These are phyloP conservation scores for Petaurus breviceps DNA, from an alignment of 2,113 vertebrate genomes.

Conservation along the genomic window DNA sequence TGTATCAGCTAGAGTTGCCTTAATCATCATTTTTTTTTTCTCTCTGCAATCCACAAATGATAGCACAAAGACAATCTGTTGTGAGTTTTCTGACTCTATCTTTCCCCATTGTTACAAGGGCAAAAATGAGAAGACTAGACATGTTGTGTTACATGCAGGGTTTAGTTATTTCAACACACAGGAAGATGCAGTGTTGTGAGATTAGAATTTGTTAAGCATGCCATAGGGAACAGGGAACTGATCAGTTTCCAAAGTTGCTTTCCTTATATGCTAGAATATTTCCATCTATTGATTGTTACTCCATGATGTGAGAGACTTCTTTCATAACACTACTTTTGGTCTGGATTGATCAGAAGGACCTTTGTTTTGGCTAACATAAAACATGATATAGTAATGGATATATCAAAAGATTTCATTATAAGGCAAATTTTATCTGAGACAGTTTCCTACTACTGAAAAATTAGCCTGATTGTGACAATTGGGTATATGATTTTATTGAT, in stretches of 20 bases:
- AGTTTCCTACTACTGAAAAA: not conserved
- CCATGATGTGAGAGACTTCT: rapidly evolving
- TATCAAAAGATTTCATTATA: not conserved
- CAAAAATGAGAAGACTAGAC: not conserved
- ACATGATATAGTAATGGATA: not conserved
- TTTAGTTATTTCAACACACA: not conserved
- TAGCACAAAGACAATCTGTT: not conserved
- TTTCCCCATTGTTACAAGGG: not conserved
- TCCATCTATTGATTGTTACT: not conserved
- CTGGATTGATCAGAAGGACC: not conserved
- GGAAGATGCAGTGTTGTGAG: not conserved
- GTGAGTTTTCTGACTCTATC: not conserved
- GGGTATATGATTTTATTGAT: not conserved
- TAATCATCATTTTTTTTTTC: not conserved
- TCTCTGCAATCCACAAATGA: not conserved
- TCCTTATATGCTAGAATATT: not conserved
- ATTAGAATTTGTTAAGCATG: too few relatives aligned
- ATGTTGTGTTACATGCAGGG: too few relatives aligned
- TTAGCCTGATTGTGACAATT: not conserved
- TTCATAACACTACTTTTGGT: not conserved
- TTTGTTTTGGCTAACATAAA: not conserved
- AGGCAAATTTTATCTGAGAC: not conserved
- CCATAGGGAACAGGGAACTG: too few relatives aligned
- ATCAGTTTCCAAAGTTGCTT: too few relatives aligned
- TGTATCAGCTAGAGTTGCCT: not conserved